A percentile compares a stretch with the other conserved stretches of the same genome.
These are phyloP conservation scores for Danionella cerebrum DNA, from an alignment of 2,113 vertebrate genomes.

Conservation along the genomic window DNA sequence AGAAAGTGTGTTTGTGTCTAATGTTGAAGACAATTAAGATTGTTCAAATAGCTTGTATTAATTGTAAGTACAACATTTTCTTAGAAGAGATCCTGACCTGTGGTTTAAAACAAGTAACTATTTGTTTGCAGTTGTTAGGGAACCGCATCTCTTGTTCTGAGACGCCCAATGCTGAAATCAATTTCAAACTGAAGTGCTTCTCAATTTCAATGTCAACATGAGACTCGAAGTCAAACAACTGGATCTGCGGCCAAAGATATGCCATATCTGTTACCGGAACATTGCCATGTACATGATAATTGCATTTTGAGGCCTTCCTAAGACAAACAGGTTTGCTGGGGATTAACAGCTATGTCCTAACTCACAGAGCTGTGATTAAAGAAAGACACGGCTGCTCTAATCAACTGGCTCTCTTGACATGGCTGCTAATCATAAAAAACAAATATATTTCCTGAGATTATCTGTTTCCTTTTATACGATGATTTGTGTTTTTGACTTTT, in stretches of 20 bases:
- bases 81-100: not conserved
- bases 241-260: not conserved
- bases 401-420: conserved; percentile 36
- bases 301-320: conserved; percentile 39
- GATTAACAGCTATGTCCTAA: conserved; percentile 55
- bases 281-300: conserved; percentile 36
- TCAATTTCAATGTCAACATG: not conserved
- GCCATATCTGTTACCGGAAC: not conserved
- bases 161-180: not conserved
- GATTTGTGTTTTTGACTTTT: too few relatives aligned
- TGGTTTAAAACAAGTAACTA: not conserved
- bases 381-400: conserved; percentile 51
- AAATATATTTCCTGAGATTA: too few relatives aligned
- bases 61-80: too few relatives aligned
- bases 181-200: not conserved
- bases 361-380: conserved; percentile 54
- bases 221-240: not conserved
- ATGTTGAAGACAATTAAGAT: too few relatives aligned
- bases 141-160: not conserved
- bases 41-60: too few relatives aligned
- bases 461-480: too few relatives aligned
- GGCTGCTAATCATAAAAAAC: conserved; percentile 57
- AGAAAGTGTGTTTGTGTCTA: too few relatives aligned
- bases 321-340: conserved; percentile 47
- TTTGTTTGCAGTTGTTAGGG: not conserved